Evolutionary conservation across 1,140 invertebrate genomes (phyloP), one percentile per base, ranked within the genome.

Genomic region (Drosophila biarmipes): DNA sequence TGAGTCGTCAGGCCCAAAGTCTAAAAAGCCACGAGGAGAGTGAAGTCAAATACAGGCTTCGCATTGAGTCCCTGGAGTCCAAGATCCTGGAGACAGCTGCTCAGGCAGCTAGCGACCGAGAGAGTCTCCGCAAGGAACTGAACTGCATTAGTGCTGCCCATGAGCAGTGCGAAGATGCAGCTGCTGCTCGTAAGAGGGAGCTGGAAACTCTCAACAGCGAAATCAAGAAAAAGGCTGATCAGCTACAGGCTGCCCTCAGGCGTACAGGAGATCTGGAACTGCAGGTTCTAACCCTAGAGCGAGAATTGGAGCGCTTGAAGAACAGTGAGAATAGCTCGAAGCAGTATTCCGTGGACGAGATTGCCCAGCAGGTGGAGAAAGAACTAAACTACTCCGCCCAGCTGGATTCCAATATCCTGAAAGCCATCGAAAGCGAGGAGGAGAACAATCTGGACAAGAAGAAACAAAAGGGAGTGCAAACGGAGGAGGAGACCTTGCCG

Each of bases 341-440:
- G 72, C 87, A 76, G 29, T 85, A 90, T 34, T 92, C 94, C 0
- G 93, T 95, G 3, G 94, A 95, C 49, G 94, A 95, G 49, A 94
- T 95, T 58, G 92, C 93, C 2, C 92, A 92, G 51, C 91, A 93
- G 74, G 92, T 95, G 4, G 93, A 94, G 31, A 92, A 93, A 52
- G 94, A 95, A 73, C 63, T 95, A 0, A 93, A 95, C 80, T 92
- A 94, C 46, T 95, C 94, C 0, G 94, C 92, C 0, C 92, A 93
- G 61, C 80, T 95, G 7, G 95, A 95, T 78, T 92, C 93, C 2
- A 94, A 93, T 57, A 92, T 95, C 27, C 85, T 94, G 15, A 93
- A 92, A 42, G 94, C 93, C 2, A 93, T 94, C 46, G 92, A 93
- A 21, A 92, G 91, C 51, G 93, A 93, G 17, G 68, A 86, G 12